A percentile compares a stretch with the other conserved stretches of the same genome.
Conservation (phyloP, 2,113 vertebrate species). For the Lucifuga dentata region DNA sequence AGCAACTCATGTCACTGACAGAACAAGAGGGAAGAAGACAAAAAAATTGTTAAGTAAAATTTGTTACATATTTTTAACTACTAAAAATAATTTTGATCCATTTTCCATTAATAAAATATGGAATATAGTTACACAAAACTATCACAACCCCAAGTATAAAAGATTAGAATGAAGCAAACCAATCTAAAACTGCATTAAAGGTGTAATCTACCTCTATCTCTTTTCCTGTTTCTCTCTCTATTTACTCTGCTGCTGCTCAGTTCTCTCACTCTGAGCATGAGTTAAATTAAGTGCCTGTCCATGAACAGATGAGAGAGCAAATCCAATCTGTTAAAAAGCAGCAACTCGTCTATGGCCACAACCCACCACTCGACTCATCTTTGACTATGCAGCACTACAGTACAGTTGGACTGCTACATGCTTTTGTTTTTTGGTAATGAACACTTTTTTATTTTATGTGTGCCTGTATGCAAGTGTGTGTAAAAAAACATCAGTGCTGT, state of each 20-base stretch:
- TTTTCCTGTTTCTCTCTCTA: constrained; percentile 15
- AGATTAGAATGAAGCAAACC: not conserved
- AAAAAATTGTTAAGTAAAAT: no score
- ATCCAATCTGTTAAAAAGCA: constrained; percentile 75
- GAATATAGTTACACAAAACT: no score
- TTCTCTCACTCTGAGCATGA: constrained; percentile 43
- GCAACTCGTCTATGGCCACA: constrained; percentile 49
- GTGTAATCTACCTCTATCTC: constrained; percentile 3
- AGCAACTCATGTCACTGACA: no score
- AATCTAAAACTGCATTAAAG: constrained; percentile 25
- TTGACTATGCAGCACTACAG: constrained; percentile 31
- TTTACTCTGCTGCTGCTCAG: constrained; percentile 23
- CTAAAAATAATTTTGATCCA: no score
- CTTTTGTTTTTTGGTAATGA: constrained; percentile 39
- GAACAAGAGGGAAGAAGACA: no score
- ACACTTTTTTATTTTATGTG: constrained; percentile 1
- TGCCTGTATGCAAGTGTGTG: not conserved
- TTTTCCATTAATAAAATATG: no score
- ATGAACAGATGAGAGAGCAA: constrained; percentile 60
- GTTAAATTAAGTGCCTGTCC: constrained; percentile 40
- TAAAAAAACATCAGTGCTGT: not conserved
- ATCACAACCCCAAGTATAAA: no score
- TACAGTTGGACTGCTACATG: not conserved
- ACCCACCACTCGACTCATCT: constrained; percentile 71
- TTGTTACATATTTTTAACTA: no score